Evolutionary conservation across 2,888 invertebrate genomes (phyloP).

Genomic region (Ophraella communa): DNA sequence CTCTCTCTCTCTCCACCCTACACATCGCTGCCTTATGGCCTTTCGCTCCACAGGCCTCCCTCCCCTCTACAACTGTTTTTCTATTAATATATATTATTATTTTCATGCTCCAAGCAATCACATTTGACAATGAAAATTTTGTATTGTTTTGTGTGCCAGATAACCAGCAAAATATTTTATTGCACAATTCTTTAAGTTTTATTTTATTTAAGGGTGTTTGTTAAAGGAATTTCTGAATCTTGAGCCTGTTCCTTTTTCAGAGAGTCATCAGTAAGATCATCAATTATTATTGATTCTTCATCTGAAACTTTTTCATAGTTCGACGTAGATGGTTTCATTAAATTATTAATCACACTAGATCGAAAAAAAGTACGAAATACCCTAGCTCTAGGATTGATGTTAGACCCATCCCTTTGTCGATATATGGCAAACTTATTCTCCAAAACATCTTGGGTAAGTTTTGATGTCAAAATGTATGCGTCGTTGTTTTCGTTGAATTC

Average conservation of each 20-base stretch:
- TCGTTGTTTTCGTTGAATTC: no score
- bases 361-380: neutral
- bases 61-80: no score
- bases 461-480: no score
- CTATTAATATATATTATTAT: no score
- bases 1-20: no score
- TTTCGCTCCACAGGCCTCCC: no score
- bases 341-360: neutral
- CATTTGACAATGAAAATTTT: neutral
- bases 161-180: constrained; percentile 1
- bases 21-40: no score
- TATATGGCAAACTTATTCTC: no score
- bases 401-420: neutral
- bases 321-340: neutral
- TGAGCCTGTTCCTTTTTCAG: no score
- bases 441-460: no score
- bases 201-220: neutral
- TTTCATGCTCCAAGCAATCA: no score
- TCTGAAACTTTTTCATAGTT: neutral
- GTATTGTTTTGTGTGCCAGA: neutral
- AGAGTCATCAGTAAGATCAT: no score
- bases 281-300: neutral
- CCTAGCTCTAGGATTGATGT: neutral
- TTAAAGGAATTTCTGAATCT: neutral
- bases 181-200: neutral